Conservation (phyloP, 2,888 invertebrate species). For the Auanema freiburgensis region DNA sequence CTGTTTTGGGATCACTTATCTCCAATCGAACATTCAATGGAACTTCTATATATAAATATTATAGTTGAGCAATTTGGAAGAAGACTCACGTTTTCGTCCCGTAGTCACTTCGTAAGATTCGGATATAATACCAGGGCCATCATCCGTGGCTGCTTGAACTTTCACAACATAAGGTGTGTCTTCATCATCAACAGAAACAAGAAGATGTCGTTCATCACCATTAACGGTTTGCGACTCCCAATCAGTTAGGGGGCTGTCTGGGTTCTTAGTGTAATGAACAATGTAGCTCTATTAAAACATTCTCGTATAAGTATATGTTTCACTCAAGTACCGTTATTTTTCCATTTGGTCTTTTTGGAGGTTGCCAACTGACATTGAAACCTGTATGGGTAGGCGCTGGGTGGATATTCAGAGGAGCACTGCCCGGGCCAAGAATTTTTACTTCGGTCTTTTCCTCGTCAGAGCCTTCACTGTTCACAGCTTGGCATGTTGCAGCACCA, state of each 20-base stretch:
- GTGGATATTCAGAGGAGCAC: constrained; percentile 47
- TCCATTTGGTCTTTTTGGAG: constrained; percentile 59
- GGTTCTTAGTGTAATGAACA: constrained; percentile 61
- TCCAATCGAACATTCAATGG: constrained; percentile 56
- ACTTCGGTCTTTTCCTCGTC: constrained; percentile 55
- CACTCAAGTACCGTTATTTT: constrained; percentile 35
- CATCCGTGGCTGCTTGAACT: constrained; percentile 51
- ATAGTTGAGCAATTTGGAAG: background rate
- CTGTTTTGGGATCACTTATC: constrained; percentile 49
- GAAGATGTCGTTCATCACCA: constrained; percentile 44
- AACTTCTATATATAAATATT: constrained; percentile 49
- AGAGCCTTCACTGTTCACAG: constrained; percentile 50
- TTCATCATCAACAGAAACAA: constrained; percentile 51
- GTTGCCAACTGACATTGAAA: constrained; percentile 60
- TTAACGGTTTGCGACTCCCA: constrained; percentile 55
- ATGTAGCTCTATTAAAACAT: constrained; percentile 46
- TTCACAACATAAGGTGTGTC: constrained; percentile 60
- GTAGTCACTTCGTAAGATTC: constrained; percentile 61
- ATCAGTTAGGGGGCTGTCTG: constrained; percentile 53
- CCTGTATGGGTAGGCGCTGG: constrained; percentile 58
- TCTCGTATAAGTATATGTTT: too few species aligned
- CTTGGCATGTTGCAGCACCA: constrained; percentile 57
- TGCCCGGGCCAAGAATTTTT: constrained; percentile 60
- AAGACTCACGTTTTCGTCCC: constrained; percentile 58
- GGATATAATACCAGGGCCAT: constrained; percentile 62